Conservation (phyloP, 2,888 invertebrate species). For the Ditula angustiorana region DNA sequence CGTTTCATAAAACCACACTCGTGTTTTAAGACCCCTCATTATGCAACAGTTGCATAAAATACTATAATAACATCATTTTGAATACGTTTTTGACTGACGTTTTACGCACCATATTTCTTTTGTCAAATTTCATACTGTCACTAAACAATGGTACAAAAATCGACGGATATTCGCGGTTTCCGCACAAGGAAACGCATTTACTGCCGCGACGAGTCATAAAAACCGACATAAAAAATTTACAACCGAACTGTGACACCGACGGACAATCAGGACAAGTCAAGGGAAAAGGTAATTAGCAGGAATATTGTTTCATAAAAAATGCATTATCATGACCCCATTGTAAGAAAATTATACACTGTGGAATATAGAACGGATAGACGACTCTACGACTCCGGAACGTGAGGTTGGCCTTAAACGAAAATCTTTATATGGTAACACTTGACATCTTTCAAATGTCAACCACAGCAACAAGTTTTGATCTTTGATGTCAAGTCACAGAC, state of each 20-base stretch:
- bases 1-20: too few relatives aligned
- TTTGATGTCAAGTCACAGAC: too few relatives aligned
- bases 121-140: conserved; percentile 15
- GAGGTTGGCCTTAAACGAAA: too few relatives aligned
- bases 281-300: conserved; percentile 32
- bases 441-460: too few relatives aligned
- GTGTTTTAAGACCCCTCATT: too few relatives aligned
- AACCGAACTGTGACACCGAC: conserved; percentile 24
- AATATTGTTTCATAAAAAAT: conserved; percentile 23
- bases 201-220: conserved; percentile 25
- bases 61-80: not conserved
- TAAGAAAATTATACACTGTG: too few relatives aligned
- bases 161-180: conserved; percentile 15
- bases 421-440: too few relatives aligned
- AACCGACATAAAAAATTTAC: conserved; percentile 28
- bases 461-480: too few relatives aligned
- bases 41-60: not conserved
- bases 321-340: not conserved
- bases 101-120: not conserved
- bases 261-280: conserved; percentile 22
- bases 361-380: too few relatives aligned
- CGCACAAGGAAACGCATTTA: conserved; percentile 23
- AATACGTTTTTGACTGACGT: not conserved
- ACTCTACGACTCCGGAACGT: too few relatives aligned
- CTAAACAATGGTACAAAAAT: conserved; percentile 15